Evolutionary conservation across 2,888 invertebrate genomes (phyloP), one percentile per base, ranked within the genome.

Genomic region (Plebejus anna): DNA sequence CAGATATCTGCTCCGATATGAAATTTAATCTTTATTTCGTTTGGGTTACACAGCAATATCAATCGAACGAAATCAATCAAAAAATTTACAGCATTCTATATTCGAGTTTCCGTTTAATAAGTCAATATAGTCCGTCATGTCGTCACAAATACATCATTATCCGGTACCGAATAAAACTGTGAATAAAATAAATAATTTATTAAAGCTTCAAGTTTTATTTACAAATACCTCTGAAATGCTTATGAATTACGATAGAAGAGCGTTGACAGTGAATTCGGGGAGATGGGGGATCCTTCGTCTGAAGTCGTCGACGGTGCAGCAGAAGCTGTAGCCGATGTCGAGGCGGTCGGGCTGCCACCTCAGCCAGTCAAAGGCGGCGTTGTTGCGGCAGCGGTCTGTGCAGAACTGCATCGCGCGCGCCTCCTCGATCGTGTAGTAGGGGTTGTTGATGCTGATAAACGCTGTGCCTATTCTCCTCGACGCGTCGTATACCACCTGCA

Each of bases 361-460:
- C 22, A 96, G 84, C 96, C 96, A 96, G 81, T 88, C 89, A 81
- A 96, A 93, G 75, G 94, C 91, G 22, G 86, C 81, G 83, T 96
- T 96, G 79, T 96, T 87, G 77, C 95, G 90, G 79, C 94, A 94
- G 1, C 84, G 85, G 83, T 95, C 94, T 0, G 88, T 84, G 82
- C 95, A 95, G 83, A 95, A 94, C n/a, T 89, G 88, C 28, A 91
- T 83, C 1, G 83, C 84, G 6, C 87, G 87, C 0, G 86, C 90
- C 78, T 94, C 94, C 0, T 82, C 85, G 28, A 85, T 81, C 0
- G 88, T 89, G 82, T 91, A 90, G 86, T 95, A 92, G 0, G 96
- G 96, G 83, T 96, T 96, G 87, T 96, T 96, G 77, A 95, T 92
- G 72, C 95, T 94, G 4, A 96, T 83, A 81, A 96, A 94, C 1